Evolutionary conservation across 2,113 vertebrate genomes (phyloP).

Genomic region (Chloroceryle aenea): DNA sequence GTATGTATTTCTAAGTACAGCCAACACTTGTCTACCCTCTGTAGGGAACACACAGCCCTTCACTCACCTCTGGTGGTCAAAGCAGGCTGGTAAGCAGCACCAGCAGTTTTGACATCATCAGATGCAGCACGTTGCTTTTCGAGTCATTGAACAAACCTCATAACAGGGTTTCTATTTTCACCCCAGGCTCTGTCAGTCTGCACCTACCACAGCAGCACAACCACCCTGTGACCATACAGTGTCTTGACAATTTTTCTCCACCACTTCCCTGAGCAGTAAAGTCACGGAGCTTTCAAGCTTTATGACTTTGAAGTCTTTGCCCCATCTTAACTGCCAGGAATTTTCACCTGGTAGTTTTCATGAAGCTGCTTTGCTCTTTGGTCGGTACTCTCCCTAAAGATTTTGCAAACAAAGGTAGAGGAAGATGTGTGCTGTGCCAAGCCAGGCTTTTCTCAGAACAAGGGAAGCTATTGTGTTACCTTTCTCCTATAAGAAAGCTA

Average conservation of each 20-base stretch:
- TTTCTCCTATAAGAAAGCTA: background rate
- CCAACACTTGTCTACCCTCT: background rate
- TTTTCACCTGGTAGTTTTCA: background rate
- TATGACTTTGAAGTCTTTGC: background rate
- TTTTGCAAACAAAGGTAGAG: background rate
- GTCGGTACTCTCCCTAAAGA: background rate
- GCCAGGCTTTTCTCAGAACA: background rate
- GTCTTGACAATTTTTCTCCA: rapidly evolving
- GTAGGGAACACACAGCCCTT: background rate
- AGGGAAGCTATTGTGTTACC: background rate
- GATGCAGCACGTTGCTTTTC: background rate
- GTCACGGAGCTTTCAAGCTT: background rate
- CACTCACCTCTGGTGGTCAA: background rate
- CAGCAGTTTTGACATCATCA: background rate
- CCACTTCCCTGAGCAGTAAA: rapidly evolving
- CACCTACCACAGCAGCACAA: background rate
- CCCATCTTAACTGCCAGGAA: background rate
- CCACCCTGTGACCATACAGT: rapidly evolving
- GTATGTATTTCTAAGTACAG: background rate
- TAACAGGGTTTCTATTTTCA: background rate
- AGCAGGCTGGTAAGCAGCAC: background rate
- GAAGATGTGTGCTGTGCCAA: background rate
- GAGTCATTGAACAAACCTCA: rapidly evolving
- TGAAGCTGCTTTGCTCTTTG: background rate
- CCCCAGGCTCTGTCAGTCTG: background rate